Evolutionary conservation across 1,140 invertebrate genomes (phyloP).

Genomic region (Cepaea nemoralis): DNA sequence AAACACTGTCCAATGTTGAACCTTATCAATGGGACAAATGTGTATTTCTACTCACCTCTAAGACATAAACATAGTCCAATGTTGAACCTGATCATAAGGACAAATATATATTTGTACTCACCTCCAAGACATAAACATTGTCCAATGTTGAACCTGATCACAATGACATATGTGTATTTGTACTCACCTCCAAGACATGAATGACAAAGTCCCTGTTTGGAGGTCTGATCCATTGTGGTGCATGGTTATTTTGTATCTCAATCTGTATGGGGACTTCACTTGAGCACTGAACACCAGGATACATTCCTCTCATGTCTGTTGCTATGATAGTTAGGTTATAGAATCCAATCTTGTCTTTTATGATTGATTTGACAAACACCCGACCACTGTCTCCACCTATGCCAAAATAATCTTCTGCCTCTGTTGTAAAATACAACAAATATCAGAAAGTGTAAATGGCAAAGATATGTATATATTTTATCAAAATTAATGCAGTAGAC

Average conservation of each 20-base stretch:
- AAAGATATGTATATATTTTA: no score
- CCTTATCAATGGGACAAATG: no score
- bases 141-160: no score
- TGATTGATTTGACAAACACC: slow-evolving; percentile 49
- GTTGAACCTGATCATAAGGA: no score
- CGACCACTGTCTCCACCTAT: slow-evolving; percentile 36
- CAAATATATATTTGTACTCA: slow-evolving; percentile 50
- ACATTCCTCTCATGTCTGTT: slow-evolving; percentile 45
- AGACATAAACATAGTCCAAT: no score
- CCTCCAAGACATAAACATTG: slow-evolving; percentile 68
- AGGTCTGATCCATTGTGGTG: slow-evolving; percentile 79
- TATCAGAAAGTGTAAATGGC: background rate
- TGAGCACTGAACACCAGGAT: slow-evolving; percentile 44
- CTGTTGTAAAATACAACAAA: background rate
- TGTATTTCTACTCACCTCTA: slow-evolving; percentile 61
- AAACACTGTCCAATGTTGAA: no score
- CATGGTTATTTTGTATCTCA: slow-evolving; percentile 79
- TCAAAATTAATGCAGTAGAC: no score
- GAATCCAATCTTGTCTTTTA: slow-evolving; percentile 61
- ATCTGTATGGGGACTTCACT: slow-evolving; percentile 52
- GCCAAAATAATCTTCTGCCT: background rate
- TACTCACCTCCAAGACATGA: slow-evolving; percentile 66
- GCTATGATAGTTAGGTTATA: slow-evolving; percentile 58
- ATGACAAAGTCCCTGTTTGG: slow-evolving; percentile 73
- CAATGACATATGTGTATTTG: slow-evolving; percentile 52